These are phyloP conservation scores for Argynnis bischoffii DNA, from an alignment of 2,888 invertebrate species.

Conservation along the genomic window DNA sequence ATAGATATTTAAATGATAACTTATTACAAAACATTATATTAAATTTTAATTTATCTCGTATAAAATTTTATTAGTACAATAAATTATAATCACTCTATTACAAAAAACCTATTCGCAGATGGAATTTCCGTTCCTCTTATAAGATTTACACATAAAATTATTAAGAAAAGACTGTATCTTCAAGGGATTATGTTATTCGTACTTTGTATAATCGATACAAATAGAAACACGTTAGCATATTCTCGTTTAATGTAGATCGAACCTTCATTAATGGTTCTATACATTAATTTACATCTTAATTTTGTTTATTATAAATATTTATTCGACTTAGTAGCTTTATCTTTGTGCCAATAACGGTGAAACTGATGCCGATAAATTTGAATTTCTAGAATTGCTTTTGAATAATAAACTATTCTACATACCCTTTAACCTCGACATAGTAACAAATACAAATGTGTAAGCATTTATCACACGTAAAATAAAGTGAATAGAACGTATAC, in stretches of 20 bases:
- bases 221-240: conserved; percentile 46
- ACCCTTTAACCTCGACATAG: conserved; percentile 3
- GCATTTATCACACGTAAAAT: background rate
- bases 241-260: conserved; percentile 50
- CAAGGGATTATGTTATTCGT: conserved; percentile 34
- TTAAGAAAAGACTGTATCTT: conserved; percentile 28
- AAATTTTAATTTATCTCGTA: conserved; percentile 4
- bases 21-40: background rate
- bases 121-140: conserved; percentile 18
- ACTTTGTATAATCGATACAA: conserved; percentile 43
- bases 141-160: conserved; percentile 21
- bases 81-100: conserved; percentile 6
- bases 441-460: background rate
- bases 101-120: conserved; percentile 1
- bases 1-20: background rate
- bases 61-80: conserved; percentile 4
- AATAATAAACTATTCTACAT: conserved; percentile 18
- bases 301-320: conserved; percentile 65
- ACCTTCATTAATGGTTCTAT: conserved; percentile 60
- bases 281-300: conserved; percentile 72
- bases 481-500: background rate
- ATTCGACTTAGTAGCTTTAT: conserved; percentile 56
- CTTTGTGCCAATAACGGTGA: conserved; percentile 55
- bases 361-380: conserved; percentile 45
- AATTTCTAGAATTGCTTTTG: conserved; percentile 37